Base-by-base conservation (phyloP, 2,888 invertebrate species). In the Unio delphinus region DNA sequence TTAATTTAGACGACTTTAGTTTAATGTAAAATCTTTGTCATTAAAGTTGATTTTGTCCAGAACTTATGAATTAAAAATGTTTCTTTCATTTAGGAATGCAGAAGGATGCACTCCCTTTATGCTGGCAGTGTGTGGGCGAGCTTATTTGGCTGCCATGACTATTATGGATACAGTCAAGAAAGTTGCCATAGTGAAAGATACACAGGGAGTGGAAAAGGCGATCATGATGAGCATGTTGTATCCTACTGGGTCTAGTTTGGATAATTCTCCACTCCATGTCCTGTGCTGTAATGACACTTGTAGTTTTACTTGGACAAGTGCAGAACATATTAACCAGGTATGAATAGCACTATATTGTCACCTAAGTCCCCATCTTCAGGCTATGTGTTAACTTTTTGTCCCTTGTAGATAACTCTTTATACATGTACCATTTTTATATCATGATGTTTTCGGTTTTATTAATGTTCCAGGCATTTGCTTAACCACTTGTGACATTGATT, bases 81-180 rank as follows among this genome's bases (percentile, higher is more conserved):
- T 55, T 75, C 80, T 56, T 26, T 67, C 34, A 66, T 75, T 71
- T 86, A 95, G 95, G 90, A 99, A 99, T 90, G 95, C 96, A 0
- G 95, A 96, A 90, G 99, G 99, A 0, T 96, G 96, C 88, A 99
- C 99, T 0, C 98, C 99, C 0, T 94, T 99, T 86, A 99, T 99
- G 98, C 92, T 96, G 65, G 97, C 99, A 0, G 96, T 99, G 11
- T 94, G 96, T 8, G 94, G 95, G 68, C 94, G 99, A 4, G 97
- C 98, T 0, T 99, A 99, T 91, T 95, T 95, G 68, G 98, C 98
- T 0, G 99, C 98, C 0, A 91, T 96, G 1, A 93, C 95, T 64
- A 90, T 99, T 15, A 92, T 99, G 76, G 96, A 97, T 85, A 93
- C 95, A 1, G 96, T 90, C 45, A 83, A 88, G 72, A 83, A 82